These are phyloP conservation scores for Phalanger gymnotis DNA, from an alignment of 2,797 vertebrate genomes.

Conservation along the genomic window DNA sequence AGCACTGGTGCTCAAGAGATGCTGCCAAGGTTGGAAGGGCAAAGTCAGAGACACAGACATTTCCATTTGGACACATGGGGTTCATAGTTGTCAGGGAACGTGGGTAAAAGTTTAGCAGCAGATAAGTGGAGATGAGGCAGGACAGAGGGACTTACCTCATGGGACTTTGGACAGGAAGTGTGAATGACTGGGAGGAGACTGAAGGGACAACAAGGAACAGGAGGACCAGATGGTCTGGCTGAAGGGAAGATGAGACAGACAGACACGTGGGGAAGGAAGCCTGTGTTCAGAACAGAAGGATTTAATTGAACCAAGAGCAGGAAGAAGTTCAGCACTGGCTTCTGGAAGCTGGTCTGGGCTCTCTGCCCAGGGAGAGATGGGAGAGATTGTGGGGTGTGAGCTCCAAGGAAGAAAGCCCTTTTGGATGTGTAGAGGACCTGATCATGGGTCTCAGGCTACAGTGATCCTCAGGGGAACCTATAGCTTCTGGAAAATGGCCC, in stretches of 20 bases:
- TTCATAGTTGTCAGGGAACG: neutral
- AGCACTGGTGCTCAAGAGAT: neutral
- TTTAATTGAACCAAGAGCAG: neutral
- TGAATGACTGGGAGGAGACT: neutral
- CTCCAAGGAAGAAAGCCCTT: neutral
- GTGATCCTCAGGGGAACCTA: neutral
- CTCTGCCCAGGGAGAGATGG: neutral
- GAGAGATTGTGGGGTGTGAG: neutral
- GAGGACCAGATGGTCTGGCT: neutral
- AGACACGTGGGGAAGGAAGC: neutral
- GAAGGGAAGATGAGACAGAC: neutral
- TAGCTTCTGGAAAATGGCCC: neutral
- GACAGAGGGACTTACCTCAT: neutral
- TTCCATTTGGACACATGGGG: neutral
- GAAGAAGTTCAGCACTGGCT: neutral
- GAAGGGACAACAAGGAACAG: neutral
- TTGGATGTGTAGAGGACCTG: neutral
- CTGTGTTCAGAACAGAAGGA: neutral
- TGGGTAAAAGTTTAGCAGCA: neutral
- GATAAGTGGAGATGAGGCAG: neutral
- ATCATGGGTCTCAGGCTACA: neutral
- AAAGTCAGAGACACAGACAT: neutral
- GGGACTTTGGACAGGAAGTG: neutral
- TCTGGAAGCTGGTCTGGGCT: neutral
- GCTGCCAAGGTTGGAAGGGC: neutral